Conservation (phyloP, 2,797 vertebrate species). For the Distichodus sexfasciatus region DNA sequence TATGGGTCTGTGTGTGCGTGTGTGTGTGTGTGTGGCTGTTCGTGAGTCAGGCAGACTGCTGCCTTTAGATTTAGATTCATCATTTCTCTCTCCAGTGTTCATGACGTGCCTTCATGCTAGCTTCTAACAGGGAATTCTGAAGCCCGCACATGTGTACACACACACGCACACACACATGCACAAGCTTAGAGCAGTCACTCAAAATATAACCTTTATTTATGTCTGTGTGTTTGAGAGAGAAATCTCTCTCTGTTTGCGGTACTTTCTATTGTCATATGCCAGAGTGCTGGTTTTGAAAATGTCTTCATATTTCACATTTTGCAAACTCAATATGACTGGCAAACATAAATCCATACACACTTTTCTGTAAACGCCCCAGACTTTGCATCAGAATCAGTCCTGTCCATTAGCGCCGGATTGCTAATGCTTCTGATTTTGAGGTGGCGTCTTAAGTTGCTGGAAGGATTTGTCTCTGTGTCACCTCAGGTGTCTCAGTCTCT, state of each 20-base stretch:
- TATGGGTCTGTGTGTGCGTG: neutral
- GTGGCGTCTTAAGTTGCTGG: conserved; percentile 10
- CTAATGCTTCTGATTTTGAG: neutral
- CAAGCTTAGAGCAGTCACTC: neutral
- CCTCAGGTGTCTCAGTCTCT: conserved; percentile 14
- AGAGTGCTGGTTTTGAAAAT: neutral
- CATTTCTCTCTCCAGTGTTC: conserved; percentile 27
- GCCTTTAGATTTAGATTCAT: conserved; percentile 21
- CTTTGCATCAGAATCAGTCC: neutral
- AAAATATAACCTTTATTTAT: conserved; percentile 12
- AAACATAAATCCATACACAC: conserved; percentile 3
- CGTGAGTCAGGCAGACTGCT: conserved; percentile 19
- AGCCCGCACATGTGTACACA: neutral
- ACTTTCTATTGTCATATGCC: too few relatives aligned
- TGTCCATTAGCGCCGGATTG: conserved; percentile 8
- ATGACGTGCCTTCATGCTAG: conserved; percentile 1
- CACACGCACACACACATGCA: neutral
- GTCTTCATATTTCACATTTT: neutral
- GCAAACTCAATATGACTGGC: neutral
- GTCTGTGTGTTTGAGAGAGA: neutral
- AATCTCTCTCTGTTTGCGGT: neutral
- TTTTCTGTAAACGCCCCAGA: neutral
- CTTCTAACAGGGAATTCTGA: conserved; percentile 28
- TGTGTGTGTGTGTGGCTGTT: neutral
- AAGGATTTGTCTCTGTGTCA: neutral